Conservation (phyloP, 1,140 invertebrate species). For the Drosophila lacteicornis region DNA sequence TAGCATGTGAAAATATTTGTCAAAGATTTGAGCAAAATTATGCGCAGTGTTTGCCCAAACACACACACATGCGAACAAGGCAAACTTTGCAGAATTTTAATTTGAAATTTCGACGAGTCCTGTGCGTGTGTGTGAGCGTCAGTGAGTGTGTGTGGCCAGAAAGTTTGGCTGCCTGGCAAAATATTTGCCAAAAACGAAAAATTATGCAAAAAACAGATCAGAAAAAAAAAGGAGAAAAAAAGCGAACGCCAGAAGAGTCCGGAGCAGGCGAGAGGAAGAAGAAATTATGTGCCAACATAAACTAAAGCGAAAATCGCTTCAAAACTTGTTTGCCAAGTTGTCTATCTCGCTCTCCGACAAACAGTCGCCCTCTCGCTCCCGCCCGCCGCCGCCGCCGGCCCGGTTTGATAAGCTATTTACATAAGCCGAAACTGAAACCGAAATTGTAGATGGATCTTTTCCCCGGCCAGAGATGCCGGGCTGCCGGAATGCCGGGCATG, state of each 20-base stretch:
- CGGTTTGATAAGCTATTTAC: constrained; percentile 70
- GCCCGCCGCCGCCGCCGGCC: constrained; percentile 7
- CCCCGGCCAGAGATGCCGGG: background rate
- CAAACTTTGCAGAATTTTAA: constrained; percentile 79
- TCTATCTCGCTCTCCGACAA: constrained; percentile 17
- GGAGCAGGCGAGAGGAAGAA: constrained; percentile 3
- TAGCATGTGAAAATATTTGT: constrained; percentile 82
- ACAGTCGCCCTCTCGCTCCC: constrained; percentile 3
- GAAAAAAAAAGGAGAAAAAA: background rate
- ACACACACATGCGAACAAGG: constrained; percentile 48
- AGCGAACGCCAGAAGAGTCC: background rate
- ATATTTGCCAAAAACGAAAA: constrained; percentile 71
- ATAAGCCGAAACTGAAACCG: constrained; percentile 64
- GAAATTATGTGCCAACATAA: constrained; percentile 75
- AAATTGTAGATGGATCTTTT: constrained; percentile 43
- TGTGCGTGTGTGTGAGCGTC: constrained; percentile 8
- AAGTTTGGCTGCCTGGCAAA: constrained; percentile 69
- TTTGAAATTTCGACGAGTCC: constrained; percentile 74
- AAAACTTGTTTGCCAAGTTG: constrained; percentile 77
- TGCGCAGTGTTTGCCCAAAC: constrained; percentile 80
- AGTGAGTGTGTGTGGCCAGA: constrained; percentile 37
- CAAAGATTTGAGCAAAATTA: constrained; percentile 81
- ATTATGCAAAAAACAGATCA: constrained; percentile 45
- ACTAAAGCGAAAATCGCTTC: constrained; percentile 75
- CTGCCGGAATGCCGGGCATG: background rate